Conservation (phyloP, 2,888 invertebrate genomes). For the Thecophora atra region DNA sequence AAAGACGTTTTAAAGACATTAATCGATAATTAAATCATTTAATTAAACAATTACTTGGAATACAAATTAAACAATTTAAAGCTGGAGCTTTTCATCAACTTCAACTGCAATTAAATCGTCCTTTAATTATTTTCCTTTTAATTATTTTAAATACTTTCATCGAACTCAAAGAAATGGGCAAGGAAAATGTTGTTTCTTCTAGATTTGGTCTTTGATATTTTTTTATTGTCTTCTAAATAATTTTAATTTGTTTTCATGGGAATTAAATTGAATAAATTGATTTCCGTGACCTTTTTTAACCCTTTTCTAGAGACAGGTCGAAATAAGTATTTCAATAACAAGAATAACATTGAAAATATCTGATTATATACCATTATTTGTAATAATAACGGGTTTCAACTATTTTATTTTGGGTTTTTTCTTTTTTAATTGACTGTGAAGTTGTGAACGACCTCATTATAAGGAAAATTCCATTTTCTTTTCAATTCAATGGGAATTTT, state of each 20-base stretch:
- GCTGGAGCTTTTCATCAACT: too few relatives aligned
- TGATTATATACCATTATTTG: neutral
- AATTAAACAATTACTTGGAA: too few relatives aligned
- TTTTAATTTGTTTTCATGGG: too few relatives aligned
- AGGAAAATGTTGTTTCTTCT: too few relatives aligned
- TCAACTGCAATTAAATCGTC: constrained; percentile 11
- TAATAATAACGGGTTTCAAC: constrained; percentile 13
- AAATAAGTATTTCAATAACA: too few relatives aligned
- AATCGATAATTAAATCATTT: neutral
- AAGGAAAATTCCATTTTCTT: neutral
- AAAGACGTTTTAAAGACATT: neutral
- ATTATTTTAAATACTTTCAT: neutral
- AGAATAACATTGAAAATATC: neutral
- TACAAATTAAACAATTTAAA: too few relatives aligned
- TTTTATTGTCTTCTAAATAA: too few relatives aligned
- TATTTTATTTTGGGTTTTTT: neutral
- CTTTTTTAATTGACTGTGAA: neutral
- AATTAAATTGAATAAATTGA: too few relatives aligned
- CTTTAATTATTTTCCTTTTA: neutral
- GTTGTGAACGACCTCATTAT: constrained; percentile 44
- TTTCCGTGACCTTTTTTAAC: too few relatives aligned
- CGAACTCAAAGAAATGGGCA: too few relatives aligned
- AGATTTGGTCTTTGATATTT: too few relatives aligned
- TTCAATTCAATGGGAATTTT: neutral
- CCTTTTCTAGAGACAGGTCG: too few relatives aligned